Base-by-base conservation (phyloP, 1,140 invertebrate genomes). In the Hyles euphorbiae region DNA sequence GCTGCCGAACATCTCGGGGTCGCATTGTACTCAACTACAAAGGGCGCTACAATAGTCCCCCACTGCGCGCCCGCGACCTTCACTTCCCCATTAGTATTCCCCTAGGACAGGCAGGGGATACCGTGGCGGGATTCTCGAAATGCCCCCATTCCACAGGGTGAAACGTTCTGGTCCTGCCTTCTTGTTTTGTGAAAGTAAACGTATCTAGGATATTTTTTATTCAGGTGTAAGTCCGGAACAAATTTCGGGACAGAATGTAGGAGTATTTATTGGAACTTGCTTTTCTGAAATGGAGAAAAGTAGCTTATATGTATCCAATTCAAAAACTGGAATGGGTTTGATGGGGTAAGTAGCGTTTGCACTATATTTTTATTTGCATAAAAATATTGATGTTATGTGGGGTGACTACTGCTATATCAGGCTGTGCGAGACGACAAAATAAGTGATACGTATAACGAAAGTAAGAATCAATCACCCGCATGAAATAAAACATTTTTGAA, bases 231-330 rank as follows among this genome's bases (percentile, higher is more conserved):
- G 92, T 74, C 94, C 93, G 46, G 73, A 81, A 46, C 86, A 88
- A 62, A 71, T 94, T 9, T 89, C 88, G 63, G 94, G 92, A 36
- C 91, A 85, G 63, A 93, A 90, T 74, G 92, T 93, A 12, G 94
- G 93, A 34, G 93, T 94, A 8, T 95, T 91, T 73, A 91, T 94
- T 66, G 93, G 92, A n/a, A 88, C 90, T 3, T 92, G 91, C 70
- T 87, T 91, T 32, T 93, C 93, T n/a, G 94, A 95, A 78, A 87
- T 70, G 5, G 81, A 85, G 65, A 91, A 91, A 69, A 91, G 91
- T n/a, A 92, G 90, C 88, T 94, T 94, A 65, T 94, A 94, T 59
- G 92, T 94, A 55, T 92, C 92, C 58, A 74, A 91, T 10, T 90
- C 91, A 34, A 88, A 87, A 5, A 86, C 89, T 32, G 91, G 90